Evolutionary conservation across 2,113 vertebrate species (phyloP).

Genomic region (Galbula dea): DNA sequence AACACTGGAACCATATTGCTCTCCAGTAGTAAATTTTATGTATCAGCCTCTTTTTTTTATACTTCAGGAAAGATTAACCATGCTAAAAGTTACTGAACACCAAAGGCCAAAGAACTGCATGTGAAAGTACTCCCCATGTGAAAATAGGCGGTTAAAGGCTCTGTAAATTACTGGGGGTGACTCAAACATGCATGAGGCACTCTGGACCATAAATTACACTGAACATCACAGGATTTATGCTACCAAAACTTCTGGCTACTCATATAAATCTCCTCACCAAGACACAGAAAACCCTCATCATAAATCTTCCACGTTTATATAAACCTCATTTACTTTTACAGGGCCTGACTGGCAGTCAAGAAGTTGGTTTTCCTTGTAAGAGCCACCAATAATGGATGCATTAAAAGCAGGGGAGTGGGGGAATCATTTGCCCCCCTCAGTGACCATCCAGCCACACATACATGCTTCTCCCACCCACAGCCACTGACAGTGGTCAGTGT

Average conservation of each 20-base stretch:
- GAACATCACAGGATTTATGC: background rate
- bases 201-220: background rate
- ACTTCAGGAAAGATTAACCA: background rate
- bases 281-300: background rate
- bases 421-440: background rate
- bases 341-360: background rate
- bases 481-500: background rate
- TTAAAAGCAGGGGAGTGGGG: background rate
- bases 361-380: background rate
- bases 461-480: background rate
- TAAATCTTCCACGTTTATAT: background rate
- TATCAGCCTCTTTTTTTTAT: background rate
- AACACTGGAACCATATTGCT: background rate
- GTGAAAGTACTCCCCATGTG: background rate
- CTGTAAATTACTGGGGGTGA: background rate
- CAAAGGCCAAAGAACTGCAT: background rate
- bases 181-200: background rate
- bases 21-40: background rate
- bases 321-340: background rate
- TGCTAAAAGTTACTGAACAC: background rate
- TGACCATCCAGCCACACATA: background rate
- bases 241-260: background rate
- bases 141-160: background rate
- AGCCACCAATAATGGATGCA: background rate
- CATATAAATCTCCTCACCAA: slow-evolving; percentile 19